phyloP scores from a whole-genome alignment of 2,113 vertebrate genomes.

The Motacilla alba region DNA sequence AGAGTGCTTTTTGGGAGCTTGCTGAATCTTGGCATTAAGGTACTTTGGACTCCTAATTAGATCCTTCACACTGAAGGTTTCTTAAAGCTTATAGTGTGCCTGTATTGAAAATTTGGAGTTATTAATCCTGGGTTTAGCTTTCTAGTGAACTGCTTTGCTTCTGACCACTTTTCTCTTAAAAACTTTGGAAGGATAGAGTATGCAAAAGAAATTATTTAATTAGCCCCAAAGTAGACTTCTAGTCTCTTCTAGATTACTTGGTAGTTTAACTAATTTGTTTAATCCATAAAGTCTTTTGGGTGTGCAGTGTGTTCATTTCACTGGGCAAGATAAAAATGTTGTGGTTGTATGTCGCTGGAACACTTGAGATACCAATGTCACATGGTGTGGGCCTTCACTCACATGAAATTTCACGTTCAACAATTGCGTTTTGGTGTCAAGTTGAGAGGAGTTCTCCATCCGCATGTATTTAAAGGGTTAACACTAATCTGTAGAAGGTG shows the following conservation, averaged over 20 bases:
- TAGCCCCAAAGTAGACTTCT: not conserved
- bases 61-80: not conserved
- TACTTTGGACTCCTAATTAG: not conserved
- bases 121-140: not conserved
- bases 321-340: not conserved
- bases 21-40: not conserved
- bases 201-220: not conserved
- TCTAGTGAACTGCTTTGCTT: not conserved
- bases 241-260: not conserved
- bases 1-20: not conserved
- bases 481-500: not conserved
- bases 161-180: not conserved
- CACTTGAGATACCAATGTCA: not conserved
- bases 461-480: not conserved
- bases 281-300: not conserved
- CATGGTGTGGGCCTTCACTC: not conserved
- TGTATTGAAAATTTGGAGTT: not conserved
- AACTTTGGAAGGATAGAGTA: not conserved
- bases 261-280: not conserved
- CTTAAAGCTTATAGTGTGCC: not conserved
- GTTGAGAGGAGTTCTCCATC: not conserved
- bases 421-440: fast-evolving
- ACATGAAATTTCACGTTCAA: fast-evolving
- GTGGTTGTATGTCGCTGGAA: not conserved
- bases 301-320: not conserved